phyloP scores from a whole-genome alignment of 2,113 vertebrate genomes.

The Corydoras sp. region DNA sequence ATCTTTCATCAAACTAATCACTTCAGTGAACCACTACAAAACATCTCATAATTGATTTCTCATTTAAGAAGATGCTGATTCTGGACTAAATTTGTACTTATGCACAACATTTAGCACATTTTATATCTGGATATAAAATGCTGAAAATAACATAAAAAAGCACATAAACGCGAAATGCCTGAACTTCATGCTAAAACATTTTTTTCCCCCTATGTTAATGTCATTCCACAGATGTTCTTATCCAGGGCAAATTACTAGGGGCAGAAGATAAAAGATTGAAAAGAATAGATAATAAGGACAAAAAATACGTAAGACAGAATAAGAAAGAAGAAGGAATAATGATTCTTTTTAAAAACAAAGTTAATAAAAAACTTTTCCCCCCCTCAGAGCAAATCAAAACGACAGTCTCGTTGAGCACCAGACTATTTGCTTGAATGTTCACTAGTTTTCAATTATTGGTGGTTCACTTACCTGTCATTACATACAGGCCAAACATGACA shows the following conservation, averaged over 20 bases:
- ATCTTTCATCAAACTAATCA: slow-evolving; percentile 34
- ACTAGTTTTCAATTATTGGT: neutral
- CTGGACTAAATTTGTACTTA: slow-evolving; percentile 7
- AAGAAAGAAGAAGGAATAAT: no score
- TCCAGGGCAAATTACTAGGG: no score
- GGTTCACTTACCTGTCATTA: slow-evolving; percentile 59
- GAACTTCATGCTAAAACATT: no score
- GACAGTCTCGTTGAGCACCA: neutral
- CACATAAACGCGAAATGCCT: neutral
- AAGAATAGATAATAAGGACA: no score
- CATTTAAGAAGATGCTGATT: slow-evolving; percentile 33
- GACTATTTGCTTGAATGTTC: neutral
- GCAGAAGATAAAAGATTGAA: no score
- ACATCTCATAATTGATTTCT: slow-evolving; percentile 30
- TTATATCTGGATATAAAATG: neutral
- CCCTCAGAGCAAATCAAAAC: neutral
- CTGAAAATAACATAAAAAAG: slow-evolving; percentile 6
- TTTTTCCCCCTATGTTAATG: no score
- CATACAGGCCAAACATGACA: slow-evolving; percentile 50
- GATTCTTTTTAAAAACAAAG: no score
- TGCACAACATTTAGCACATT: neutral
- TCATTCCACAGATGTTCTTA: no score
- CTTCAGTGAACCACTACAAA: slow-evolving; percentile 32
- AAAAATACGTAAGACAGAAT: no score
- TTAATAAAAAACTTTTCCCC: no score